Percentiles rank a stretch among this genome's conserved stretches.
These are phyloP conservation scores for Epizoanthus scotinus DNA, from an alignment of 92 coral and sea anemone species.

Conservation along the genomic window DNA sequence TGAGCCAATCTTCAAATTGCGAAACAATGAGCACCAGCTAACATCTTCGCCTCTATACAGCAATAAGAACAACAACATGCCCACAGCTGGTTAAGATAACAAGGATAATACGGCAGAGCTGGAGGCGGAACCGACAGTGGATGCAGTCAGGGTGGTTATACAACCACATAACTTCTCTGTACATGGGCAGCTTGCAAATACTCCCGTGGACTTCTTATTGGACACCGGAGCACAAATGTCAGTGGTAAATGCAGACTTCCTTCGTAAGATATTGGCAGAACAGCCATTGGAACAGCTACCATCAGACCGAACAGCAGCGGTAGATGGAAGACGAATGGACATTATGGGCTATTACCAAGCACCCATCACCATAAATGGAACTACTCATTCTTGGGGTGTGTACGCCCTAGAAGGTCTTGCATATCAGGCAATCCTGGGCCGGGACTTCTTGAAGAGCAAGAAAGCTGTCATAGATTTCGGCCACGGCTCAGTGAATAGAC, in stretches of 20 bases:
- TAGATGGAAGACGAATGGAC: background rate
- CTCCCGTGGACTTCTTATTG: background rate
- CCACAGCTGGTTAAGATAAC: too few relatives aligned
- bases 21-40: too few relatives aligned
- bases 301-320: background rate
- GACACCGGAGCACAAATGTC: slow-evolving; percentile 9
- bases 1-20: too few relatives aligned
- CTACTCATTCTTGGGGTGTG: too few relatives aligned
- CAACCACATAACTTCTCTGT: background rate
- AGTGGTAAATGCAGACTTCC: background rate
- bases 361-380: too few relatives aligned
- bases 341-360: background rate
- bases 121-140: background rate
- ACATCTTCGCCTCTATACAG: too few relatives aligned
- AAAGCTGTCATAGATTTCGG: background rate
- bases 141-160: background rate
- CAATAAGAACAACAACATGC: too few relatives aligned
- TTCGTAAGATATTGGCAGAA: background rate
- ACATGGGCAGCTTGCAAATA: background rate
- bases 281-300: slow-evolving; percentile 1
- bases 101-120: too few relatives aligned
- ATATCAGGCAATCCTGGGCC: too few relatives aligned
- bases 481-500: background rate
- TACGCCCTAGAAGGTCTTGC: too few relatives aligned
- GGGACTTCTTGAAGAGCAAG: background rate